A percentile compares a stretch with the other conserved stretches of the same genome.
These are phyloP conservation scores for Coenonympha glycerion DNA, from an alignment of 2,888 invertebrate species.

Conservation along the genomic window DNA sequence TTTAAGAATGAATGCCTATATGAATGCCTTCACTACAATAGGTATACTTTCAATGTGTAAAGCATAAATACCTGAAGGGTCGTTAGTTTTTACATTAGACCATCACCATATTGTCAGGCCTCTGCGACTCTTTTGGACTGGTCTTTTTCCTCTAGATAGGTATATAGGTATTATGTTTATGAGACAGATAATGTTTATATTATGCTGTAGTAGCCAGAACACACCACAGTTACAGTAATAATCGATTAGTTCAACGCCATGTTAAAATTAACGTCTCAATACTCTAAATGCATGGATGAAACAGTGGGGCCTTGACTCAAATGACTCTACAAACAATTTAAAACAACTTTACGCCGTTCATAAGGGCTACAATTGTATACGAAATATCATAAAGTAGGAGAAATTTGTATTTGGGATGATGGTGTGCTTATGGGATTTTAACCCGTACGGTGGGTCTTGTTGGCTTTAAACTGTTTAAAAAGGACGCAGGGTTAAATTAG, in stretches of 20 bases:
- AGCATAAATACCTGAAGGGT: neutral
- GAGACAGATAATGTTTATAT: neutral
- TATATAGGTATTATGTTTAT: too few relatives aligned
- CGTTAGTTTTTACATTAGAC: too few relatives aligned
- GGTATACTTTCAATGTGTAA: too few relatives aligned
- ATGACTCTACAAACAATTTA: constrained; percentile 53
- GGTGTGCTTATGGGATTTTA: constrained; percentile 15
- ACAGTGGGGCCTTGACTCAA: constrained; percentile 53
- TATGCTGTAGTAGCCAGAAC: neutral
- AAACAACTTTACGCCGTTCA: constrained; percentile 35
- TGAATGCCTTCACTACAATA: too few relatives aligned
- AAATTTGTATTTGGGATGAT: constrained; percentile 6
- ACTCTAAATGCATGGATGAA: constrained; percentile 39
- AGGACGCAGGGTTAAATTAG: constrained; percentile 65
- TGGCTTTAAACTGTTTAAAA: constrained; percentile 56
- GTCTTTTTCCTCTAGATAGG: too few relatives aligned
- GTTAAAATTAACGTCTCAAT: constrained; percentile 40
- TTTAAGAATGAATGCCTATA: too few relatives aligned
- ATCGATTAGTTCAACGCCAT: constrained; percentile 14
- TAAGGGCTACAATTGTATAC: constrained; percentile 35
- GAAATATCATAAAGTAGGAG: constrained; percentile 3
- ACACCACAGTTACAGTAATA: constrained; percentile 7
- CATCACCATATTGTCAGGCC: too few relatives aligned
- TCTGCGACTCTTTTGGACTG: too few relatives aligned
- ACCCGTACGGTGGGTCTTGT: constrained; percentile 43